Conservation (phyloP, 2,113 vertebrate genomes). For the Charina bottae region DNA sequence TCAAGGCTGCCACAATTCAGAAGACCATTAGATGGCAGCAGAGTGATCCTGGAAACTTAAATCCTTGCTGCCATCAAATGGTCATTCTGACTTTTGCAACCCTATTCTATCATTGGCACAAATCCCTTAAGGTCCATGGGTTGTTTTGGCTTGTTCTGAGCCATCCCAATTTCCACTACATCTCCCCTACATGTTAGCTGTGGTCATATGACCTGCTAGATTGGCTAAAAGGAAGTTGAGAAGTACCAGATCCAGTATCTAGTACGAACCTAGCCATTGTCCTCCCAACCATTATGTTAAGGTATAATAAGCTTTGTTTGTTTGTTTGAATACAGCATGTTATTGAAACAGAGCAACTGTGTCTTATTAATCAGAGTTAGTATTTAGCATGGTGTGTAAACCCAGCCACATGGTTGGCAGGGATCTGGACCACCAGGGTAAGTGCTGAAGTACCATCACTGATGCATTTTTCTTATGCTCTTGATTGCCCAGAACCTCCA, state of each 20-base stretch:
- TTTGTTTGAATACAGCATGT: not conserved
- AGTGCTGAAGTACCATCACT: not conserved
- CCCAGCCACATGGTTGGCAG: not conserved
- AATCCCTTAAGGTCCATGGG: no score
- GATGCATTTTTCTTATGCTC: not conserved
- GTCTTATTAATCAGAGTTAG: not conserved
- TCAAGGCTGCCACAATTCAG: not conserved
- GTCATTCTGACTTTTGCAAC: not conserved
- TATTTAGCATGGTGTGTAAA: not conserved
- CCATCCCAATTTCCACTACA: no score
- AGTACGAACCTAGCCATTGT: no score
- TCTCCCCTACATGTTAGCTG: no score
- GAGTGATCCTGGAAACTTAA: not conserved
- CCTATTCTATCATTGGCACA: not conserved
- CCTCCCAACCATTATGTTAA: not conserved
- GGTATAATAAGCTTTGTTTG: not conserved
- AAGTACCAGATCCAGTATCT: no score
- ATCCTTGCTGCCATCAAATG: not conserved
- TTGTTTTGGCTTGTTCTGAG: no score
- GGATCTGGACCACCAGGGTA: not conserved
- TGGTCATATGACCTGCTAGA: no score
- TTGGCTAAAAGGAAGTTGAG: no score
- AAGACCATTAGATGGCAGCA: not conserved
- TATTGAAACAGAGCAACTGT: not conserved
- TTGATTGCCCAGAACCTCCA: not conserved